Base-by-base conservation (phyloP, 2,888 invertebrate species). In the Leptothorax acervorum region DNA sequence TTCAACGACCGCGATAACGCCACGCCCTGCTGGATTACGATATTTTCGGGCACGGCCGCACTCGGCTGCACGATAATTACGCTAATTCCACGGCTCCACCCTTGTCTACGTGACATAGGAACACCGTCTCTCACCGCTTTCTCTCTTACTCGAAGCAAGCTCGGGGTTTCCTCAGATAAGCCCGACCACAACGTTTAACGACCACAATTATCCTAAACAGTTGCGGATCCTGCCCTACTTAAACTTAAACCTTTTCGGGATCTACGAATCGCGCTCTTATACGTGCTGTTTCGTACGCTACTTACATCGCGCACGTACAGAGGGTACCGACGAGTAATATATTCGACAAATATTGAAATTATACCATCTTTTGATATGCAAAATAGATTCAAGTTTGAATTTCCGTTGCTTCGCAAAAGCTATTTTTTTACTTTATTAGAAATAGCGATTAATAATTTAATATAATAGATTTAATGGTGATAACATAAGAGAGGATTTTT, bases 151-250 rank as follows among this genome's bases (percentile, higher is more conserved):
- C 28, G 68, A 79, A 63, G 81, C 87, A 83, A 86, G 55, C 86
- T 63, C 51, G 23, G 35, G 68, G 84, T 55, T 87, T 85, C 88
- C 85, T 89, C 86, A 90, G 90, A 90, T 90, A 90, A 90, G 90
- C 88, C 68, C 31, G 65, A 63, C 83, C 70, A 31, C 66, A 79
- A 87, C 85, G 88, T 75, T 79, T 90, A 90, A 90, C 86, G 90
- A 85, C 79, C 76, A 86, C 81, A 89, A 86, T 90, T 90, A 90
- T 85, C 86, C 88, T 90, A 89, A 90, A 90, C 85, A 89, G 87
- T 90, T 73, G 73, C 82, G 84, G 82, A 89, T 62, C 57, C 57
- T 73, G 62, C 79, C 12, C 35, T 57, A 23, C 35, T 35, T 42
- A 45, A n/a, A 39, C 60, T 62, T 39, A 73, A 82, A 84, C 71